These are phyloP conservation scores for Cichladusa arquata DNA, from an alignment of 2,113 vertebrate genomes.

Conservation along the genomic window DNA sequence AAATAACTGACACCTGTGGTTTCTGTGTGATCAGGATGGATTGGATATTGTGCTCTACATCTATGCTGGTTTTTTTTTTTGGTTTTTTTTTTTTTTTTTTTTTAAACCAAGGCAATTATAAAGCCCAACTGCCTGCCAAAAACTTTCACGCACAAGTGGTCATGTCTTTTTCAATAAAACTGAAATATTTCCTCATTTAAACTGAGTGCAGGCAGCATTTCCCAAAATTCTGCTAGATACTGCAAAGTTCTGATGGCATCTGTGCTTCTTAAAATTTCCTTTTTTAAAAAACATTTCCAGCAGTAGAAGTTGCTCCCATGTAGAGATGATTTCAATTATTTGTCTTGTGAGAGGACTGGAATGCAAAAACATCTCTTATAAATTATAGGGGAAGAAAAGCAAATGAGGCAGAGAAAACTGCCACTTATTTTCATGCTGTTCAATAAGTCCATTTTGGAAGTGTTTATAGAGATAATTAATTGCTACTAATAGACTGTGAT, in stretches of 20 bases:
- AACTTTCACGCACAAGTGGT: neutral
- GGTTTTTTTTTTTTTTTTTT: neutral
- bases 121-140: neutral
- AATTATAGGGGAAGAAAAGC: conserved; percentile 36
- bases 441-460: neutral
- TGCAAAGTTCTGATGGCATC: neutral
- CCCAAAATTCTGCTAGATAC: neutral
- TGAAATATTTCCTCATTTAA: conserved; percentile 28
- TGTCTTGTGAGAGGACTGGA: conserved; percentile 9
- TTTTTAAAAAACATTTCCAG: neutral
- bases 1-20: neutral
- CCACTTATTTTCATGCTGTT: conserved; percentile 34
- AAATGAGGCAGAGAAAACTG: conserved; percentile 42
- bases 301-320: conserved; percentile 13
- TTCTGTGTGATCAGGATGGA: neutral
- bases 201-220: neutral
- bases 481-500: conserved; percentile 35
- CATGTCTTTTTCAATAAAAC: neutral
- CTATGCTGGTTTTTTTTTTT: neutral
- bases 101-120: neutral
- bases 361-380: conserved; percentile 11
- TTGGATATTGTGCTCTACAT: neutral
- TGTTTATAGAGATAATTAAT: conserved; percentile 49
- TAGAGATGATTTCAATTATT: conserved; percentile 45
- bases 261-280: neutral